These are phyloP conservation scores for Lophochroa leadbeateri DNA, from an alignment of 2,113 vertebrate genomes.

Conservation along the genomic window DNA sequence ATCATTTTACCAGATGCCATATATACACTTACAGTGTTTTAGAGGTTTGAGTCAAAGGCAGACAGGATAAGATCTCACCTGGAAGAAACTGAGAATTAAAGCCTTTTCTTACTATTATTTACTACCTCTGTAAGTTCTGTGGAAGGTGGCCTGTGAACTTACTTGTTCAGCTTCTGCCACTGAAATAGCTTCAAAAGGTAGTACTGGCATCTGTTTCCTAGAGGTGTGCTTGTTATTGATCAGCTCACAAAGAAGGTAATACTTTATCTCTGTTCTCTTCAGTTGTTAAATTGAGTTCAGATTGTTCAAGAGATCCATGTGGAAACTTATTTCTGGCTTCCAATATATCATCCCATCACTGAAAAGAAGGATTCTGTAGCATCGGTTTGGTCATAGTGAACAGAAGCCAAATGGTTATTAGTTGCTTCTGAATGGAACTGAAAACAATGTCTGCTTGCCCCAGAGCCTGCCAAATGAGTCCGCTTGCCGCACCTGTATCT, in stretches of 20 bases:
- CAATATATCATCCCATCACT: constrained; percentile 43
- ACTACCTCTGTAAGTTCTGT: background rate
- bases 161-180: background rate
- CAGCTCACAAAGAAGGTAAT: constrained; percentile 25
- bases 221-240: constrained; percentile 43
- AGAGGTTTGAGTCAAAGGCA: background rate
- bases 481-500: constrained; percentile 7
- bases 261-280: constrained; percentile 42
- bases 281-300: constrained; percentile 61
- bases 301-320: constrained; percentile 43
- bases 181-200: constrained; percentile 26
- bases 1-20: background rate
- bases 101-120: background rate
- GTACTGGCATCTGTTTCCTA: constrained; percentile 44
- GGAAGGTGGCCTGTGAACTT: background rate
- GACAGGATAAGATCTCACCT: background rate
- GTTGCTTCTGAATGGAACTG: constrained; percentile 35
- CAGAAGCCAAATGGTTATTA: constrained; percentile 43
- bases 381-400: constrained; percentile 5
- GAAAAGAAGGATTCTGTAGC: constrained; percentile 29
- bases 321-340: constrained; percentile 52
- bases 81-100: background rate
- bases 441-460: constrained; percentile 30
- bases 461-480: constrained; percentile 1
- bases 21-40: background rate